Base-by-base conservation (phyloP, 1,140 invertebrate genomes). In the Drosophila sp. region DNA sequence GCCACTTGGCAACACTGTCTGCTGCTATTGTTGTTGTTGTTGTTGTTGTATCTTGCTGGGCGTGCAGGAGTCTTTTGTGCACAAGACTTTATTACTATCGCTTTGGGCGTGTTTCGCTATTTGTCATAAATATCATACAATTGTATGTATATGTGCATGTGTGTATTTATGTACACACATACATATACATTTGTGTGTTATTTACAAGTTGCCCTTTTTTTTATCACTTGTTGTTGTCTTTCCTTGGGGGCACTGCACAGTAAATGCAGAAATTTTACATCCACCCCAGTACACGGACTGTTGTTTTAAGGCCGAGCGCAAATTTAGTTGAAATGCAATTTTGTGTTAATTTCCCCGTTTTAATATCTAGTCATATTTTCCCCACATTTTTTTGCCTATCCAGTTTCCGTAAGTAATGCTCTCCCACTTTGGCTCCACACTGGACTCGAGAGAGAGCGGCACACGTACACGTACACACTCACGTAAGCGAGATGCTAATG, bases 1-100 rank as follows among this genome's bases (percentile, higher is more conserved):
- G 48, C 54, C 70, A 72, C 70, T 72, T 65, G 63, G 63, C 70
- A 67, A 67, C 70, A 72, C 70, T 72, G 70, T 51, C 63, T 62
- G 21, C 53, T 51, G 13, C 34, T 51, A 21, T 41, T 61, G 61
- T 25, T 70, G 36, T 45, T 71, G 32, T 27, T 48, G 57, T 36
- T 48, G 29, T 38, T 48, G 18, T 7, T 61, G 34, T 41, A 7
- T 4, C 25, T 51, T 32, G 25, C 48, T 8, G 25, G 11, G 29
- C 50, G 32, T 38, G 41, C 32, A 7, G 11, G 27, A 53, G 32
- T 50, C 50, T 64, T 66, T 66, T 61, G 57, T 69, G 43, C 62
- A 34, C 46, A 54, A 16, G 46, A 72, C 63, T 67, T 67, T 59
- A 59, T 67, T 48, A 45, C 54, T 46, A 61, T 59, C 48, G 63